Evolutionary conservation across 2,888 invertebrate genomes (phyloP).

Genomic region (Aleiodes alternator): DNA sequence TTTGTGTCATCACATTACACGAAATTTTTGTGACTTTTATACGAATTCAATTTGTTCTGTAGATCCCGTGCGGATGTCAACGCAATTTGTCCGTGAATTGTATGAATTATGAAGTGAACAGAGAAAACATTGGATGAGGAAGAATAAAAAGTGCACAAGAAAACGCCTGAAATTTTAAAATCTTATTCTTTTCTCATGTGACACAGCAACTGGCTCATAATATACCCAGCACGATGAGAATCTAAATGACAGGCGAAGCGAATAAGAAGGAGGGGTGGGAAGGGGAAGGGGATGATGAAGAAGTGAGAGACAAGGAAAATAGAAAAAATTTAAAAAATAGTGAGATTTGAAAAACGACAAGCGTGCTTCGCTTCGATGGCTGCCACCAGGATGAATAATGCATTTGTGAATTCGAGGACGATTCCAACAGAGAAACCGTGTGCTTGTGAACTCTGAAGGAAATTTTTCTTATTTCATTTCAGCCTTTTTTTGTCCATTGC

Average conservation of each 20-base stretch:
- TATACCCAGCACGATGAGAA: constrained; percentile 24
- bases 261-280: constrained; percentile 2
- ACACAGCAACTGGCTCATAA: constrained; percentile 16
- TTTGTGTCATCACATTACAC: too few relatives aligned
- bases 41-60: too few relatives aligned
- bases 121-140: too few relatives aligned
- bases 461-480: neutral
- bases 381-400: constrained; percentile 54
- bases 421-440: constrained; percentile 40
- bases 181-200: neutral
- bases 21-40: too few relatives aligned
- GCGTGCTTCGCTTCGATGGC: constrained; percentile 31
- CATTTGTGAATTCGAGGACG: constrained; percentile 54
- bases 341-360: constrained; percentile 40
- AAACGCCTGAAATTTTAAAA: neutral
- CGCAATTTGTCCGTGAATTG: neutral
- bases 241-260: constrained; percentile 34
- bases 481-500: neutral
- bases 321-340: neutral
- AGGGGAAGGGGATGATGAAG: neutral
- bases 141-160: neutral
- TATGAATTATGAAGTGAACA: constrained; percentile 7
- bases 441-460: too few relatives aligned
- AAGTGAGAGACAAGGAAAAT: neutral
- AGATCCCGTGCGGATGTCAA: neutral